Evolutionary conservation across 1,140 invertebrate species (phyloP), one percentile per base, ranked within the genome.

Genomic region (Telenomus remus): DNA sequence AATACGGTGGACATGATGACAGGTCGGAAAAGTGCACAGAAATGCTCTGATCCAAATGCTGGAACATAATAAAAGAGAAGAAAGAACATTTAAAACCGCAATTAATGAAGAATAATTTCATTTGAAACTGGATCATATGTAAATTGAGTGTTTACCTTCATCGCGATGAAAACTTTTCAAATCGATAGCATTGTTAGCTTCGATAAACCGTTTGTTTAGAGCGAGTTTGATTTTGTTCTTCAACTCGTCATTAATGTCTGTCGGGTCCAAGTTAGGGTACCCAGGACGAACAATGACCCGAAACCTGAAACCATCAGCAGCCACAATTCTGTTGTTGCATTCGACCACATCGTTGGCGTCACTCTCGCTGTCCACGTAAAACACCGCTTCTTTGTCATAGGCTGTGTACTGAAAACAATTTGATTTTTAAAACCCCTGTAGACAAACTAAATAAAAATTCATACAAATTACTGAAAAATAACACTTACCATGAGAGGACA

Each of bases 91-190:
- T 47, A 13, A 14, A 47, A 47, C 9, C 11, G 13, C 13, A 47
- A 15, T 14, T 47, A 4, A 39, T 39, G 1, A 44, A 37, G 33
- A 27, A 39, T 49, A 27, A 27, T 27, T 27, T 27, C 33, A 53
- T 35, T 37, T 33, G 5, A 10, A 50, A 33, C n/a, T n/a, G n/a
- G 12, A 27, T 53, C 7, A 8, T 19, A n/a, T 19, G n/a, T 33
- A 33, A 49, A 49, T 33, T 9, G 3, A 49, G 15, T 56, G 57
- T n/a, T 37, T 57, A 93, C 92, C 90, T 78, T 91, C 89, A 90
- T 96, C 95, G 50, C 90, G 87, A 88, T 96, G 92, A 81, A 97
- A 95, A 46, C 92, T 92, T 0, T 92, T 93, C 8, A 98, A 87
- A 84, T 96, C 92, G 0, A 98, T 86, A 0, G 94, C 91, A 80